phyloP scores from a whole-genome alignment of 2,888 invertebrate genomes.

The Caenorhabditis uteleia region DNA sequence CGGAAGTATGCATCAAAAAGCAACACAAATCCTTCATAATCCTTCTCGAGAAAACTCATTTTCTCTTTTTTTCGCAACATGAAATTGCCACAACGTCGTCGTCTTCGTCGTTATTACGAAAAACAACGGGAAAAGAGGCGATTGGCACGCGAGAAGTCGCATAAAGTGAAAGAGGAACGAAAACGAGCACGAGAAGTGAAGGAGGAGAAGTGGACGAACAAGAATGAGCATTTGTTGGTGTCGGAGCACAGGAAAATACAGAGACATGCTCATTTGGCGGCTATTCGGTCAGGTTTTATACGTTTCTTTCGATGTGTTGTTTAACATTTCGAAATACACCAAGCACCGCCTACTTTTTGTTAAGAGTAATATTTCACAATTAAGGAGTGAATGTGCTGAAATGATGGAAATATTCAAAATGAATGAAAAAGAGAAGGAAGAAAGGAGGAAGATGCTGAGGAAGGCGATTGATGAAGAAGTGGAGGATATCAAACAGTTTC shows the following conservation, averaged over 20 bases:
- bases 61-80: too few relatives aligned
- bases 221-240: constrained; percentile 22
- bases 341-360: too few relatives aligned
- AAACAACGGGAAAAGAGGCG: constrained; percentile 25
- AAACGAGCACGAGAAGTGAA: constrained; percentile 25
- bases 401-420: constrained; percentile 8
- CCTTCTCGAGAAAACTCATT: too few relatives aligned
- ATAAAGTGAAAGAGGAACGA: constrained; percentile 26
- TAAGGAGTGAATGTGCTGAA: constrained; percentile 20
- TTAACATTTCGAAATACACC: too few relatives aligned
- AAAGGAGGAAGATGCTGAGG: constrained; percentile 8
- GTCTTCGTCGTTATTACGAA: too few relatives aligned
- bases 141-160: constrained; percentile 12
- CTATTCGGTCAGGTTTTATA: constrained; percentile 9
- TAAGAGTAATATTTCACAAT: constrained; percentile 1
- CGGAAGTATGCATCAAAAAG: too few relatives aligned
- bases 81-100: too few relatives aligned
- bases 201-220: constrained; percentile 29
- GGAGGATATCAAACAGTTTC: constrained; percentile 10
- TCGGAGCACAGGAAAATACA: constrained; percentile 26
- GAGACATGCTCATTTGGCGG: constrained; percentile 14
- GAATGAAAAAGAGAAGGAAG: constrained; percentile 8
- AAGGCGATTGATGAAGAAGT: constrained; percentile 18
- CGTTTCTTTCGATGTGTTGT: neutral
- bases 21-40: too few relatives aligned